These are phyloP conservation scores for Ylistrum balloti DNA, from an alignment of 1,140 invertebrate genomes.

Conservation along the genomic window DNA sequence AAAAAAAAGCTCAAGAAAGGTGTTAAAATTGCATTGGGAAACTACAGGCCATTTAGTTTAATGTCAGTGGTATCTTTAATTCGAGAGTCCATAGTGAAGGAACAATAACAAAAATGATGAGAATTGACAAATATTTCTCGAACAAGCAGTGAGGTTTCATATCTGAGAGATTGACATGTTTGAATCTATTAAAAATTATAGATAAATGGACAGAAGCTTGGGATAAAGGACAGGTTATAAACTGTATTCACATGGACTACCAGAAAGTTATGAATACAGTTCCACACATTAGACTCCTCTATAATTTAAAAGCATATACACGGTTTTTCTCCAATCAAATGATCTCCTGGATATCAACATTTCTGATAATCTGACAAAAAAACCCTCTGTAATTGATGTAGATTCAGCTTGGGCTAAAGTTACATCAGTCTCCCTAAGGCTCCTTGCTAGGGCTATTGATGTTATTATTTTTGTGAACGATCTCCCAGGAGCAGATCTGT, in stretches of 20 bases:
- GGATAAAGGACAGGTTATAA: constrained; percentile 1
- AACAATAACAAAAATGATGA: background rate
- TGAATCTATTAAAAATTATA: constrained; percentile 36
- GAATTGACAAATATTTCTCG: background rate
- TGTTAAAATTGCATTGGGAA: no score
- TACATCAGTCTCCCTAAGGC: constrained; percentile 62
- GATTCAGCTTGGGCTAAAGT: constrained; percentile 53
- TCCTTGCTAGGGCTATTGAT: constrained; percentile 61
- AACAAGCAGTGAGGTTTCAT: constrained; percentile 43
- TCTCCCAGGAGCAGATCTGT: no score
- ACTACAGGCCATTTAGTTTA: no score
- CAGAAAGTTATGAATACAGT: constrained; percentile 48
- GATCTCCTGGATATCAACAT: constrained; percentile 57
- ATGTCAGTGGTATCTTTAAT: background rate
- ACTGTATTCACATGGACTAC: constrained; percentile 50
- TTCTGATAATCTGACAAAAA: constrained; percentile 52
- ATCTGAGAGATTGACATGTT: constrained; percentile 3
- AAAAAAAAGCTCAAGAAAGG: no score
- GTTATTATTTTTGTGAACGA: constrained; percentile 65
- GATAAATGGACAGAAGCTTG: constrained; percentile 52
- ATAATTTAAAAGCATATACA: constrained; percentile 44
- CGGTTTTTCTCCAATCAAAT: constrained; percentile 36
- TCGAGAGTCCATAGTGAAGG: constrained; percentile 18
- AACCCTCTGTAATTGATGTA: constrained; percentile 55
- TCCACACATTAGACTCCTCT: constrained; percentile 47